Evolutionary conservation across 2,113 vertebrate genomes (phyloP), one percentile per base, ranked within the genome.

Genomic region (Anser brachyrhynchus): DNA sequence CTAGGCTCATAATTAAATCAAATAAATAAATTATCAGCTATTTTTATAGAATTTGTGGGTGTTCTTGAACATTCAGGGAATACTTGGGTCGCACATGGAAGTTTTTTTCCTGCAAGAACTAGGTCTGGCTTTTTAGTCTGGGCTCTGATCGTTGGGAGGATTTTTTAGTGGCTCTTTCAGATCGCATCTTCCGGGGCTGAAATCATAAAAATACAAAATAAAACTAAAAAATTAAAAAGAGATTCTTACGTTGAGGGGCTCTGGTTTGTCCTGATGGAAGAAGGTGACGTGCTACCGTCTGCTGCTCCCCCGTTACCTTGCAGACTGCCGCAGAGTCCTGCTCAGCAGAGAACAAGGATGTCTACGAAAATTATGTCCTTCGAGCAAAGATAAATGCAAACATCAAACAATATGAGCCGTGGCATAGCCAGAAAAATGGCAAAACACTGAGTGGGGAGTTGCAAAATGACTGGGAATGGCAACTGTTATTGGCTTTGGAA

Each of bases 21-120:
- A 96, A 97, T 87, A 88, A 94, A 86, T 77, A 91, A 89, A 91
- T 82, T 33, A 78, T 29, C 13, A 2, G 29, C 58, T 91, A 85
- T 95, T 94, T 92, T 93, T 87, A 79, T 67, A 51, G 44, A 76
- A 82, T 89, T 87, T 91, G 74, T 92, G 89, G 66, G 77, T 82
- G 58, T 85, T 92, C 87, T 91, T 87, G 66, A 96, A 91, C 74
- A 87, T 85, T 90, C 72, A 88, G 72, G 87, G 90, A 90, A 86
- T 84, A 89, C 72, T 92, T 84, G 35, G 22, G 65, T 81, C 44
- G 7, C 33, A 52, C 51, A 76, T 31, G 58, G 33, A 83, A 90
- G 46, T 14, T 71, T 89, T 85, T 83, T 88, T 51, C 73, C 46
- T 85, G 33, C 52, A 57, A 52, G 58, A 91, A 72, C 0, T 2